These are phyloP conservation scores for Riptortus pedestris DNA, from an alignment of 1,140 invertebrate species.

Conservation along the genomic window DNA sequence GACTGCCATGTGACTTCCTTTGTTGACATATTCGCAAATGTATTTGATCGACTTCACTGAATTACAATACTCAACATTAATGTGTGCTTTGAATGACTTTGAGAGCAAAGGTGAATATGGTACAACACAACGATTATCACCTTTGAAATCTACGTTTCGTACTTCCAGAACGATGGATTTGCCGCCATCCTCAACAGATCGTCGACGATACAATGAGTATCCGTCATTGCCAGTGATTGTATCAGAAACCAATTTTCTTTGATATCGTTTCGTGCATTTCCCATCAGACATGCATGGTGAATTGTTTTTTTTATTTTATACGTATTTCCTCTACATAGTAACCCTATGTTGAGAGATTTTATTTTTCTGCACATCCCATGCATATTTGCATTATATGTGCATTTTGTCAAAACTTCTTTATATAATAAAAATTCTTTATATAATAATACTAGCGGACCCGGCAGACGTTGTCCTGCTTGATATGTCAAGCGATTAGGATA, in stretches of 20 bases:
- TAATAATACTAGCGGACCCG: no score
- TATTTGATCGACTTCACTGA: conserved; percentile 33
- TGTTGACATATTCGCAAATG: conserved; percentile 36
- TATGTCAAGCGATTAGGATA: no score
- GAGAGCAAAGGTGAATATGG: conserved; percentile 24
- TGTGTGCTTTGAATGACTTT: conserved; percentile 25
- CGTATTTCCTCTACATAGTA: no score
- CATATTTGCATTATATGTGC: no score
- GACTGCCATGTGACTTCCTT: conserved; percentile 31
- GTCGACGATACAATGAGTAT: conserved; percentile 27
- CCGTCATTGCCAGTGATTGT: conserved; percentile 31
- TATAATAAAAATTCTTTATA: no score
- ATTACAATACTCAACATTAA: conserved; percentile 18
- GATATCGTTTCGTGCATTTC: conserved; percentile 36
- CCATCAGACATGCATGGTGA: conserved; percentile 38
- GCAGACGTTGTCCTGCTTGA: no score
- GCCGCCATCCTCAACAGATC: conserved; percentile 24
- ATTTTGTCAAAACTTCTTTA: no score
- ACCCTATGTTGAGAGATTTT: no score
- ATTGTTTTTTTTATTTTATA: conserved; percentile 23
- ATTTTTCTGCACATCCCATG: no score
- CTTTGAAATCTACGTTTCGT: conserved; percentile 3
- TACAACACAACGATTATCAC: conserved; percentile 25
- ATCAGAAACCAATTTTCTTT: conserved; percentile 30
- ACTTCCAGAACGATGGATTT: conserved; percentile 11